Percentiles rank a stretch among this genome's conserved stretches.
These are phyloP conservation scores for Anolis sagrei DNA, from an alignment of 2,113 vertebrate species.

Conservation along the genomic window DNA sequence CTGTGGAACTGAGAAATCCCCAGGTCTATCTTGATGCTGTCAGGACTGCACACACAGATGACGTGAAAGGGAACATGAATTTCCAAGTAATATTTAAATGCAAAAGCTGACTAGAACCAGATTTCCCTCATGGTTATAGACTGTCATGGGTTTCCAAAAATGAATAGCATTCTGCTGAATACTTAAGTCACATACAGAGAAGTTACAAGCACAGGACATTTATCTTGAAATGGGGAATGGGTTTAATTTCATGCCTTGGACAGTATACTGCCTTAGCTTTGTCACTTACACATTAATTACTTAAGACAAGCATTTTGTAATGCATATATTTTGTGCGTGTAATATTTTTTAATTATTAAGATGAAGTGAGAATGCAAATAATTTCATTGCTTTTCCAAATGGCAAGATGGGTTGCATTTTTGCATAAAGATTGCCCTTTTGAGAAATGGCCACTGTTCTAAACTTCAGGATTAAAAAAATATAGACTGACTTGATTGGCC, in stretches of 20 bases:
- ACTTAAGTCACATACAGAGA: conserved; percentile 70
- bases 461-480: background rate
- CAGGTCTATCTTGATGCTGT: conserved; percentile 74
- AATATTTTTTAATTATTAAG: conserved; percentile 6
- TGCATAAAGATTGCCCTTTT: background rate
- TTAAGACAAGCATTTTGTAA: conserved; percentile 27
- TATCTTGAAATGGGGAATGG: conserved; percentile 55
- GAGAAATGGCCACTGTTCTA: background rate
- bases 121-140: conserved; percentile 74
- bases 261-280: conserved; percentile 34
- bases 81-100: conserved; percentile 76
- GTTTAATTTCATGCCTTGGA: conserved; percentile 55
- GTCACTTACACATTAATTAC: conserved; percentile 52
- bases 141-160: conserved; percentile 69
- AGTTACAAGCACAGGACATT: conserved; percentile 61
- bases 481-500: background rate
- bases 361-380: conserved; percentile 3
- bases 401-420: background rate
- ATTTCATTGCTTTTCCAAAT: conserved; percentile 31
- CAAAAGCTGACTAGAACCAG: conserved; percentile 67
- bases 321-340: background rate
- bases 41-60: conserved; percentile 71
- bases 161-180: conserved; percentile 67
- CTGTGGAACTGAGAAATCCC: conserved; percentile 66
- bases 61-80: conserved; percentile 76